These are phyloP conservation scores for Microcebus lehilahytsara DNA, from an alignment of 2,113 vertebrate genomes.

Conservation along the genomic window DNA sequence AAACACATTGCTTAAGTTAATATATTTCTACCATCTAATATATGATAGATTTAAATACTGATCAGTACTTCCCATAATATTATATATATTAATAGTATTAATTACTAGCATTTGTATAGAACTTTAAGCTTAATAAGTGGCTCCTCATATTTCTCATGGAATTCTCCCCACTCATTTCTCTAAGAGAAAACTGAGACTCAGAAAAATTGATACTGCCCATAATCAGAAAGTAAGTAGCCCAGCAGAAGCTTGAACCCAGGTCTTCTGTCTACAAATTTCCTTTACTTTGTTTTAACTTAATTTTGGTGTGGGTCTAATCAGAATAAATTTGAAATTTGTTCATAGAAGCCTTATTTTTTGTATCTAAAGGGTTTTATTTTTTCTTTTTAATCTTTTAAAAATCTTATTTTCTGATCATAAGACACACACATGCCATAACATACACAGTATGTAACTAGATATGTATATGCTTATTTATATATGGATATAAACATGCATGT, in stretches of 20 bases:
- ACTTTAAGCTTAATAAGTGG: not conserved
- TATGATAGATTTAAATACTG: not conserved
- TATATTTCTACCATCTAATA: not conserved
- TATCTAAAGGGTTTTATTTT: not conserved
- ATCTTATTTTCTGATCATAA: not conserved
- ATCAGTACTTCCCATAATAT: not conserved
- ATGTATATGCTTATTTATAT: not conserved
- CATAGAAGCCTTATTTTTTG: not conserved
- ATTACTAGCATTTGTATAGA: not conserved
- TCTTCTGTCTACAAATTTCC: not conserved
- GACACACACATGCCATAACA: not conserved
- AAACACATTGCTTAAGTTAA: not conserved
- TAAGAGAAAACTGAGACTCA: not conserved
- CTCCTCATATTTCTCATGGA: not conserved
- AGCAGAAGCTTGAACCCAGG: not conserved
- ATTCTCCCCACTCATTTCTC: not conserved
- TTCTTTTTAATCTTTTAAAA: not conserved
- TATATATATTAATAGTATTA: not conserved
- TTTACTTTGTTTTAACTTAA: not conserved
- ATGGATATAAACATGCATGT: not conserved
- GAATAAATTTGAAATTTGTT: not conserved
- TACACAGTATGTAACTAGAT: not conserved
- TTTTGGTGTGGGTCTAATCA: not conserved
- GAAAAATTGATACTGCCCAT: not conserved
- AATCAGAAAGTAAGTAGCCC: not conserved